These are phyloP conservation scores for Danio jaintianensis DNA, from an alignment of 2,797 vertebrate genomes.

Conservation along the genomic window DNA sequence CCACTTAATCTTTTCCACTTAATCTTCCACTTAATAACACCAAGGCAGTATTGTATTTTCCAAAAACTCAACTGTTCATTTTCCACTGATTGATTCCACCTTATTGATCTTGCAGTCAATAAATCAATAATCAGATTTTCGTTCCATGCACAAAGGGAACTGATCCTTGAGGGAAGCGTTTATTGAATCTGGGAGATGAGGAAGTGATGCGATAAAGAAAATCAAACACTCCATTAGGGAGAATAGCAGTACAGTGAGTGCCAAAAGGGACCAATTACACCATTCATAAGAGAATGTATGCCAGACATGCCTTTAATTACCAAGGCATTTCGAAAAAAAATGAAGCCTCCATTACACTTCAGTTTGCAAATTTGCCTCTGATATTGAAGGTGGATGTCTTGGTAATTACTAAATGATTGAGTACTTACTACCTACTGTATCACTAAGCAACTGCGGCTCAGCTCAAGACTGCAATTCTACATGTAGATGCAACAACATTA, in stretches of 20 bases:
- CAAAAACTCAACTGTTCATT: not conserved
- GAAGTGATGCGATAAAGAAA: constrained; percentile 37
- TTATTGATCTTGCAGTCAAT: not conserved
- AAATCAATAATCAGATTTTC: constrained; percentile 14
- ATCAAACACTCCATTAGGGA: constrained; percentile 46
- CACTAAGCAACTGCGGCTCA: not conserved
- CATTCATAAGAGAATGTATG: constrained; percentile 26
- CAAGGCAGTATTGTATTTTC: not conserved
- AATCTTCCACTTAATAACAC: too few relatives aligned
- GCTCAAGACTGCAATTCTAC: not conserved
- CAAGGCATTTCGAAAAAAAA: constrained; percentile 28
- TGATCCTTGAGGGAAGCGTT: not conserved
- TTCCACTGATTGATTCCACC: not conserved
- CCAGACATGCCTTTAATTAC: constrained; percentile 47
- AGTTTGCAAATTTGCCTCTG: not conserved
- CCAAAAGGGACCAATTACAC: constrained; percentile 41
- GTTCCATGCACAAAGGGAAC: not conserved
- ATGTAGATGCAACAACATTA: too few relatives aligned
- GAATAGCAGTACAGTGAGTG: constrained; percentile 30
- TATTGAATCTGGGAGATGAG: constrained; percentile 12
- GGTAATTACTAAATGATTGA: not conserved
- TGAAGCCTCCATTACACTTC: constrained; percentile 20
- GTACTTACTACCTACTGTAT: not conserved
- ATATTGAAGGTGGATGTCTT: not conserved
- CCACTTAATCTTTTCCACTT: not conserved